Evolutionary conservation across 2,888 invertebrate species (phyloP), one percentile per base, ranked within the genome.

Genomic region (Ormyrus thymus): DNA sequence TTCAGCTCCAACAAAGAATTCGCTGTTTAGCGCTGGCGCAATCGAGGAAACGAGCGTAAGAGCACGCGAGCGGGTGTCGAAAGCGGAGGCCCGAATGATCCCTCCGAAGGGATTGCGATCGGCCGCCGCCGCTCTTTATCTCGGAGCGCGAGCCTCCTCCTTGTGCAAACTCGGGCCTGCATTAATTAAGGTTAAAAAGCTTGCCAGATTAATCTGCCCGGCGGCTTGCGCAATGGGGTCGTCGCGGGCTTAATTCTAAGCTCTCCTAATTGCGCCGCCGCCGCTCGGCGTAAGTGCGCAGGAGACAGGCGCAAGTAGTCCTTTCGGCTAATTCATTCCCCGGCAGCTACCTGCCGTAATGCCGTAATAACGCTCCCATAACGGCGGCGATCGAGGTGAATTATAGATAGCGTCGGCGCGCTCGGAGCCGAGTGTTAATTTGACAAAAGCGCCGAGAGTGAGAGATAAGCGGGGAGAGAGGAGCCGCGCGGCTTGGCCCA

Each of bases 1-100:
- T 72, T 62, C 56, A 68, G 56, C 73, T 46, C 55, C 58, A 11
- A 64, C 66, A 73, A 79, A 79, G 79, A 76, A 64, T 80, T 77
- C 58, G 29, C 66, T 62, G 15, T 15, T 70, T 74, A 68, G 61
- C 61, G 45, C 75, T 80, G 73, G 45, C 64, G 81, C 74, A 81
- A 81, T 66, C 51, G 62, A 78, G 81, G 81, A 81, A 81, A 77
- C 74, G 74, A 74, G 74, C 74, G 79, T 74, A 79, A 81, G 81
- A 81, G 56, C 62, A 7, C 56, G 51, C 13, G n/a, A 6, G 62
- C 13, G 56, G 13, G 51, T 80, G 80, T 69, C 53, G 80, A 76
- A 80, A 80, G 53, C 29, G 10, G 45, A 61, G 76, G 68, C 70
- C 51, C 69, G 64, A 79, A 72, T 73, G 66, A 68, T 80, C 72